These are phyloP conservation scores for Sturnus vulgaris DNA, from an alignment of 2,113 vertebrate genomes.

Conservation along the genomic window DNA sequence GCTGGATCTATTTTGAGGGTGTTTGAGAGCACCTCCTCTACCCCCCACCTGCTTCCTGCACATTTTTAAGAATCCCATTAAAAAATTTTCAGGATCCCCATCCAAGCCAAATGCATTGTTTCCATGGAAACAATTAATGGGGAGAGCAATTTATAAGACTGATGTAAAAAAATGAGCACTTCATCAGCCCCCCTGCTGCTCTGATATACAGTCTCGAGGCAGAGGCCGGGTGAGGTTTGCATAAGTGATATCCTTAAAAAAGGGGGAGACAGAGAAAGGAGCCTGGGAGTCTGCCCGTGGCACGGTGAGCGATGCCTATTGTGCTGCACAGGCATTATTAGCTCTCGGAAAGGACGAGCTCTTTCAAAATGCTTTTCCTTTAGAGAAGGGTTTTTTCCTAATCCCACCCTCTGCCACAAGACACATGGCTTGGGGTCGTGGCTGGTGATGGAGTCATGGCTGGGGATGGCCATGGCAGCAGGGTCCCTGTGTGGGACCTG, in stretches of 20 bases:
- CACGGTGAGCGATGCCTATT: constrained; percentile 39
- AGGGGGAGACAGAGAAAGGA: not conserved
- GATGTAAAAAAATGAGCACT: constrained; percentile 77
- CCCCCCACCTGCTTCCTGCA: not conserved
- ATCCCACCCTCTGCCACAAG: not conserved
- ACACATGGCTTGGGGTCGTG: not conserved
- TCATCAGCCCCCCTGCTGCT: constrained; percentile 71
- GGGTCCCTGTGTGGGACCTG: not conserved
- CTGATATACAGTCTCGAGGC: constrained; percentile 51
- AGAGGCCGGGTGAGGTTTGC: constrained; percentile 43
- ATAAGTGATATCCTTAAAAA: not conserved
- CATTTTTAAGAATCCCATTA: constrained; percentile 74
- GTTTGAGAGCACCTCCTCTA: not conserved
- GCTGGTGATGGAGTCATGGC: not conserved
- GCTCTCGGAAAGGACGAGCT: constrained; percentile 36
- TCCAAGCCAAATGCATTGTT: constrained; percentile 76
- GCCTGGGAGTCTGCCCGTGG: constrained; percentile 23
- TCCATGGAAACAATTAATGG: constrained; percentile 84
- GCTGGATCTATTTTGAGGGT: not conserved
- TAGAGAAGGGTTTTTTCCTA: not conserved
- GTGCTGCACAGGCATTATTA: constrained; percentile 42
- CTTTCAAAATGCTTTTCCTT: constrained; percentile 41
- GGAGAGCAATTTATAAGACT: constrained; percentile 80
- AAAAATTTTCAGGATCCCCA: constrained; percentile 72
- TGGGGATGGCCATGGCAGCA: not conserved